Conservation (phyloP, 2,113 vertebrate species). For the Sphyrna mokarran region DNA sequence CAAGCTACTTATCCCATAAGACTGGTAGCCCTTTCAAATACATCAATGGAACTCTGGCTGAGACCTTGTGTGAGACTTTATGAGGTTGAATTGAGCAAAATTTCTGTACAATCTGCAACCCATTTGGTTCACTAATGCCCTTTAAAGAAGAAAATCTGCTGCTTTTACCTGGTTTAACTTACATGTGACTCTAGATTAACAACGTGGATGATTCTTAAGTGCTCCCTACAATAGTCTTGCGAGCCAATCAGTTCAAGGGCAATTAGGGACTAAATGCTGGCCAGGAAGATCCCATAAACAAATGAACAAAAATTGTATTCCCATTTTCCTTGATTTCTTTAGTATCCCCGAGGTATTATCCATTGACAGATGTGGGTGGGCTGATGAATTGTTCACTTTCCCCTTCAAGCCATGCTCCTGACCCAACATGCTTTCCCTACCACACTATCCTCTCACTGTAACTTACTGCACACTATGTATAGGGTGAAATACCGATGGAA, state of each 20-base stretch:
- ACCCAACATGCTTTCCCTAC: no score
- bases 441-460: background rate
- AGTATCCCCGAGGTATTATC: background rate
- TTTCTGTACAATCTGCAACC: background rate
- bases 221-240: no score
- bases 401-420: no score
- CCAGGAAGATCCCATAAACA: no score
- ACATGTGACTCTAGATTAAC: no score
- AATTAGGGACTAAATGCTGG: no score
- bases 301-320: background rate
- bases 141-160: no score
- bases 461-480: background rate
- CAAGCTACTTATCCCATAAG: background rate
- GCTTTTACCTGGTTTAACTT: no score
- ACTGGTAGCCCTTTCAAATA: background rate
- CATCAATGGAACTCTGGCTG: background rate
- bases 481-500: background rate
- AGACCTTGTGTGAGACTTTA: background rate
- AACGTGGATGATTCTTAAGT: no score
- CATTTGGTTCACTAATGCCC: no score
- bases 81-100: background rate
- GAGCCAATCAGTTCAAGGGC: no score
- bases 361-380: background rate
- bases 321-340: background rate
- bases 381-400: background rate